Percentiles rank a stretch among this genome's conserved stretches.
Conservation (phyloP, 2,888 invertebrate genomes). For the Hirtodrosophila histrioides region DNA sequence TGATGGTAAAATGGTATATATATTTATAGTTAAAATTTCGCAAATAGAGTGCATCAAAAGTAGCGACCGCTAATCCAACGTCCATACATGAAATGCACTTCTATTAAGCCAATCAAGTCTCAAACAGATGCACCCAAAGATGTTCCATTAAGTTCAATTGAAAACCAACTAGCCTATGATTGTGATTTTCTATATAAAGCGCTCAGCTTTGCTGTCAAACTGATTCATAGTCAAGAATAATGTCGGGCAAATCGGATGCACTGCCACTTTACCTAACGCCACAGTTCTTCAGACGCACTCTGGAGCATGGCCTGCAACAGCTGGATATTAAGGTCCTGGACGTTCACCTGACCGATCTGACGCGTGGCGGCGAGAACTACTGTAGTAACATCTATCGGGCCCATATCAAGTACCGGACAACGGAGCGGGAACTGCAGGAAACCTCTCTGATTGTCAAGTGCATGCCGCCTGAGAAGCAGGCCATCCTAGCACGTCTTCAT, state of each 20-base stretch:
- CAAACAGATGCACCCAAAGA: slow-evolving; percentile 28
- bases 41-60: slow-evolving; percentile 43
- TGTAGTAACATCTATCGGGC: slow-evolving; percentile 83
- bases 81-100: slow-evolving; percentile 49
- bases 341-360: slow-evolving; percentile 66
- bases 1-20: no score
- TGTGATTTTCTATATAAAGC: slow-evolving; percentile 62
- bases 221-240: slow-evolving; percentile 35
- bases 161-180: slow-evolving; percentile 13
- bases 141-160: slow-evolving; percentile 66
- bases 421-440: slow-evolving; percentile 42
- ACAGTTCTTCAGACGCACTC: slow-evolving; percentile 72
- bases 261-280: slow-evolving; percentile 65
- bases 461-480: slow-evolving; percentile 83
- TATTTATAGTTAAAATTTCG: not conserved
- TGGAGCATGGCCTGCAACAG: slow-evolving; percentile 79
- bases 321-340: slow-evolving; percentile 69
- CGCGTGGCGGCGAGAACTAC: slow-evolving; percentile 82
- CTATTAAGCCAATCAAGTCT: slow-evolving; percentile 57
- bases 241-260: slow-evolving; percentile 51
- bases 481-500: slow-evolving; percentile 83
- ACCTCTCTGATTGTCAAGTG: slow-evolving; percentile 75
- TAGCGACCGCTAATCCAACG: slow-evolving; percentile 49
- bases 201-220: slow-evolving; percentile 5
- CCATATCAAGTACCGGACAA: slow-evolving; percentile 62